These are phyloP conservation scores for Thinocorus orbignyianus DNA, from an alignment of 2,113 vertebrate genomes.

Conservation along the genomic window DNA sequence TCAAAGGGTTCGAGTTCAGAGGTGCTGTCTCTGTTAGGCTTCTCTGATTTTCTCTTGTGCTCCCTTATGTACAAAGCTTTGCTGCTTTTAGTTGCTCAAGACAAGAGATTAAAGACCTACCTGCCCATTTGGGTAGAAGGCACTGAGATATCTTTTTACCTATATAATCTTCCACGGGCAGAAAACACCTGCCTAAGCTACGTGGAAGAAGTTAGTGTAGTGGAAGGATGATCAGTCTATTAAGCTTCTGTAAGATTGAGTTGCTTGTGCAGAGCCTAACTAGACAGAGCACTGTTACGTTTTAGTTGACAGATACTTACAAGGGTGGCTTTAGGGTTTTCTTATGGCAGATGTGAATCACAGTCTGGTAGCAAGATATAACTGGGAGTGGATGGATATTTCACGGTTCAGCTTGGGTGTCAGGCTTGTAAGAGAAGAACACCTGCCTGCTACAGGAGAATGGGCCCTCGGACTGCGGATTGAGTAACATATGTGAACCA, in stretches of 20 bases:
- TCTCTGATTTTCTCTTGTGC: background rate
- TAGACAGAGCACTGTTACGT: background rate
- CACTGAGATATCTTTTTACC: background rate
- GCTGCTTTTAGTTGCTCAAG: background rate
- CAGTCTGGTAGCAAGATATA: background rate
- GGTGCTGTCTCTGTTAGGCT: background rate
- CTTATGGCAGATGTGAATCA: background rate
- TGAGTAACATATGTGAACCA: background rate
- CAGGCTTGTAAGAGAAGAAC: background rate
- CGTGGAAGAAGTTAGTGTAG: background rate
- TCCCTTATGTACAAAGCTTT: background rate
- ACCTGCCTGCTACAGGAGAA: background rate
- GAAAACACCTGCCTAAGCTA: background rate
- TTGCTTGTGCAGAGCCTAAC: background rate
- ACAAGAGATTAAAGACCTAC: background rate
- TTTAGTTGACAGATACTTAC: background rate
- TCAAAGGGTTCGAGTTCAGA: background rate
- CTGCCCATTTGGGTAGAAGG: background rate
- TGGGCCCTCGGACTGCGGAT: background rate
- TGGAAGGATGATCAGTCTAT: background rate
- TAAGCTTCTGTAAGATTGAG: background rate
- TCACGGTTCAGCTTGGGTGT: background rate
- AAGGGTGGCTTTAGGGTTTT: background rate
- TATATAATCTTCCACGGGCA: background rate
- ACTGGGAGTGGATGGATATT: background rate